Evolutionary conservation across 2,888 invertebrate species (phyloP), one percentile per base, ranked within the genome.

Genomic region (Synergus itoensis): DNA sequence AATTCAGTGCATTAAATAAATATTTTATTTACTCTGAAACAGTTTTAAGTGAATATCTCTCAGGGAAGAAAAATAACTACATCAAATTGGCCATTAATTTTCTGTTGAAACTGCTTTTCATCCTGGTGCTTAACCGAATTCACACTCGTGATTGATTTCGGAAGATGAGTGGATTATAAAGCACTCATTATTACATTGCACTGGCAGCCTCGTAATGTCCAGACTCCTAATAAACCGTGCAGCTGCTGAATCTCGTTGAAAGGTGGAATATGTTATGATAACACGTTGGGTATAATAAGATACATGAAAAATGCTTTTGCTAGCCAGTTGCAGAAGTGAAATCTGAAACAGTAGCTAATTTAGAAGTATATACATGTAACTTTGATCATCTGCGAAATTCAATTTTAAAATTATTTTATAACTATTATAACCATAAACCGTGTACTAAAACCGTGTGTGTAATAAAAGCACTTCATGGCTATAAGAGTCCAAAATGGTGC

Each of bases 141-240:
- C 21, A 43, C 63, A 63, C 63, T 28, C 45, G 7, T 69, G 67
- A 69, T 69, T 69, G 67, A 69, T 69, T 69, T 45, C 28, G 28
- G 8, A 69, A 48, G 21, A 69, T 69, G 67, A 48, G 43, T 45
- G 45, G 67, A 69, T 45, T 45, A 69, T 69, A 69, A 69, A 69
- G 67, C 67, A 69, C 45, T 69, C 67, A 69, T 69, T 69, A 69
- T 69, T 69, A 45, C 67, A 45, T 69, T 69, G 21, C 67, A 48
- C 67, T 69, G 67, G 43, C 67, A 69, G 43, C n/a, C 28, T 21
- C 21, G 28, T 69, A 67, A 67, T 67, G 43, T 21, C 28, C 45
- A 18, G 67, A 45, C 67, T 45, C 45, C 45, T 69, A 69, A 69
- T 69, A 69, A 69, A 69, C 45, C 67, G 45, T 16, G 67, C 67